phyloP scores from a whole-genome alignment of 2,113 vertebrate species.

The Catharus bicknelli region DNA sequence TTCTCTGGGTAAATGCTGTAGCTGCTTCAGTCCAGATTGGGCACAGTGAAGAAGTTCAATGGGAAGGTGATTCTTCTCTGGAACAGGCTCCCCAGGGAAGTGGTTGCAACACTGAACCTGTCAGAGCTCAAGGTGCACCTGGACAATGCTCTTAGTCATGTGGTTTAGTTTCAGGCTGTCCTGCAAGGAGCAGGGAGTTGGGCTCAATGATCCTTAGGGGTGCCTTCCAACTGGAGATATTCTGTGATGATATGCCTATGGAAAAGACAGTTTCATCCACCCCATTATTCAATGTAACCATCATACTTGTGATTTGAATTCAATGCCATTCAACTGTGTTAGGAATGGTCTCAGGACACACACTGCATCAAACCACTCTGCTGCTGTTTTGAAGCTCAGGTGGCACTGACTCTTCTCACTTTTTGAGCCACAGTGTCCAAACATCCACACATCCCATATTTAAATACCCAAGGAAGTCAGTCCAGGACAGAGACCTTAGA shows the following conservation, averaged over 20 bases:
- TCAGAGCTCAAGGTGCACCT: neutral
- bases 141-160: neutral
- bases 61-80: neutral
- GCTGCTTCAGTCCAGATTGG: neutral
- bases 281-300: neutral
- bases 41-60: neutral
- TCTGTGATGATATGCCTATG: neutral
- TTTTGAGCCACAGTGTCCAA: neutral
- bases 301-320: neutral
- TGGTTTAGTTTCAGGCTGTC: neutral
- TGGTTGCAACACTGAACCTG: neutral
- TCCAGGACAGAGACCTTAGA: neutral
- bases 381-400: neutral
- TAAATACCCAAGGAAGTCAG: neutral
- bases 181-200: neutral
- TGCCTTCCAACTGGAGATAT: neutral
- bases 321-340: neutral
- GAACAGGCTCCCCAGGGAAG: neutral
- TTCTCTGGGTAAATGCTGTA: neutral
- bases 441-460: neutral
- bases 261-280: neutral
- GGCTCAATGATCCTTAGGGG: neutral
- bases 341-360: neutral
- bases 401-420: neutral
- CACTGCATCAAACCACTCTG: neutral